These are phyloP conservation scores for Cyclina sinensis DNA, from an alignment of 1,140 invertebrate genomes.

Conservation along the genomic window DNA sequence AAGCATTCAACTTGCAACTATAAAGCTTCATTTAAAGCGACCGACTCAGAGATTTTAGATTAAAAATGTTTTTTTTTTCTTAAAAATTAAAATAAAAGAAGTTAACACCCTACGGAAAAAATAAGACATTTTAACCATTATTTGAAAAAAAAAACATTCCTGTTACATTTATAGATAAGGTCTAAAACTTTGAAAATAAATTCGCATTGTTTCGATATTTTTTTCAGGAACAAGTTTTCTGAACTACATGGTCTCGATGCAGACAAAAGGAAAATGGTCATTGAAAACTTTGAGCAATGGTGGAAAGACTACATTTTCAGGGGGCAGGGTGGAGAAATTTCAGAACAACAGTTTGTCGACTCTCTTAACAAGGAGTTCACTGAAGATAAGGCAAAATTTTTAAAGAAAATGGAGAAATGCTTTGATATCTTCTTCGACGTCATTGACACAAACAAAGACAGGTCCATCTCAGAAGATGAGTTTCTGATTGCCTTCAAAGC, in stretches of 20 bases:
- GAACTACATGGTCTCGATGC: conserved; percentile 68
- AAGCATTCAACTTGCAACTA: too few species aligned
- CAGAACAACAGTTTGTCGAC: conserved; percentile 63
- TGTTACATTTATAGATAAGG: too few species aligned
- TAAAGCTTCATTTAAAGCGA: too few species aligned
- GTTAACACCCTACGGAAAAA: too few species aligned
- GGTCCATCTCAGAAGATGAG: conserved; percentile 73
- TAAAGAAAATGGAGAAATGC: conserved; percentile 60
- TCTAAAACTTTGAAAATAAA: too few species aligned
- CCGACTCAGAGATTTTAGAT: too few species aligned
- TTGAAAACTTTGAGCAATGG: conserved; percentile 66
- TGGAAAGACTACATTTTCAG: conserved; percentile 62
- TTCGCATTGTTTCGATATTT: too few species aligned
- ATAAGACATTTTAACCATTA: too few species aligned
- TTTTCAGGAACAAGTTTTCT: conserved; percentile 71
- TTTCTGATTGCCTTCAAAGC: conserved; percentile 75
- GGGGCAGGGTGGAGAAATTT: conserved; percentile 54
- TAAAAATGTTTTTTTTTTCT: too few species aligned
- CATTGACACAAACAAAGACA: conserved; percentile 76
- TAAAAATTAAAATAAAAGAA: too few species aligned
- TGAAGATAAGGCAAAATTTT: conserved; percentile 63
- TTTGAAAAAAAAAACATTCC: too few species aligned
- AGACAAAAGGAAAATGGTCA: conserved; percentile 66
- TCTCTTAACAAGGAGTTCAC: conserved; percentile 34
- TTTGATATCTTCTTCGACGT: conserved; percentile 74